Evolutionary conservation across 2,888 invertebrate genomes (phyloP).

Genomic region (Schrankia costaestrigalis): DNA sequence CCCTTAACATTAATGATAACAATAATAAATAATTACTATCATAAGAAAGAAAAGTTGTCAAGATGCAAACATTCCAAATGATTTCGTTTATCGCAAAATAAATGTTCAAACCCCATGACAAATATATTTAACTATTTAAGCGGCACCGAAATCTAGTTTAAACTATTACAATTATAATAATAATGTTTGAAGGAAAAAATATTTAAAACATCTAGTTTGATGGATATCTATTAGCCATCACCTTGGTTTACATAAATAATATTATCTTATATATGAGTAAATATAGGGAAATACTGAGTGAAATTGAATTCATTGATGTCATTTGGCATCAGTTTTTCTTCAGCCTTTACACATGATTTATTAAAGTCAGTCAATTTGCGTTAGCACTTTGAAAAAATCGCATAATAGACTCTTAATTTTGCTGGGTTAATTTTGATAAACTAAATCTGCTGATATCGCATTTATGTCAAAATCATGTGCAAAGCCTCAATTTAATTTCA

Average conservation of each 20-base stretch:
- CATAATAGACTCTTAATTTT: no score
- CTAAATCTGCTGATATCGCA: no score
- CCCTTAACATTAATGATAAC: constrained; percentile 54
- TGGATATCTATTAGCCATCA: constrained; percentile 47
- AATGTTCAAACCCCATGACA: constrained; percentile 80
- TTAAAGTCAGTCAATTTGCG: no score
- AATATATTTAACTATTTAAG: constrained; percentile 56
- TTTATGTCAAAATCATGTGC: no score
- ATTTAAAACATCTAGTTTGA: constrained; percentile 25
- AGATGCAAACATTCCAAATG: constrained; percentile 79
- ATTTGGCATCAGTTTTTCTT: no score
- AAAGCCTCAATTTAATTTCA: no score
- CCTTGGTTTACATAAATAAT: constrained; percentile 33
- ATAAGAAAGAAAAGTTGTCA: constrained; percentile 76
- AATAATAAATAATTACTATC: constrained; percentile 36
- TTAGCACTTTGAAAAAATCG: no score
- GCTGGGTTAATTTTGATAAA: no score
- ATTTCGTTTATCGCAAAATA: constrained; percentile 64
- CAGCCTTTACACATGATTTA: no score
- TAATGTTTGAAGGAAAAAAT: constrained; percentile 27
- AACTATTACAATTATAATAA: constrained; percentile 36
- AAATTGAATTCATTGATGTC: no score
- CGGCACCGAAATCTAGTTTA: constrained; percentile 49
- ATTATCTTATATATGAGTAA: no score
- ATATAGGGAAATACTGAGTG: no score